Evolutionary conservation across 2,797 vertebrate genomes (phyloP), one percentile per base, ranked within the genome.

Genomic region (Sciurus vulgaris): DNA sequence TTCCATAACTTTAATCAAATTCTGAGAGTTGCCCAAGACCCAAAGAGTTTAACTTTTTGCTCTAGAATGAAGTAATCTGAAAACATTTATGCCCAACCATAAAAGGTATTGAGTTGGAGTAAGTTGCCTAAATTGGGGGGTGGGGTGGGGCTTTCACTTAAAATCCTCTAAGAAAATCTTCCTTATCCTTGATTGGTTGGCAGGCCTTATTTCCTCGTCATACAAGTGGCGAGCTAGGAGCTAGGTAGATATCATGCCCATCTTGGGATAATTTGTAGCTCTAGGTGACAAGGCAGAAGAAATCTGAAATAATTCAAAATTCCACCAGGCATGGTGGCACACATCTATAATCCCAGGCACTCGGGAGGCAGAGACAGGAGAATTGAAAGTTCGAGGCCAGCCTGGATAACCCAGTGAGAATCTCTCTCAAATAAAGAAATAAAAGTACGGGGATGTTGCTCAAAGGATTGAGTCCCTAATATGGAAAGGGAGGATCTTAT

Each of bases 1-100:
- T 77, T 35, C 8, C 7, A 4, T 87, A 65, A n/a, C 49, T 90
- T 73, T 70, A 90, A 51, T 94, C 26, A 77, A 63, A 86, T 88
- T 96, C 38, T 56, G 70, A 73, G 56, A 94, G 44, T 87, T 93
- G 24, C n/a, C 54, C 38, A 77, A 73, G 79, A 81, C 28, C 33
- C 38, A 38, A n/a, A 54, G 74, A 78, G 30, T 47, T 89, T 67
- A 95, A 54, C 51, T 12, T 77, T 77, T 61, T 73, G 22, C 22
- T 78, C 82, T 76, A n/a, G 18, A 89, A 56, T 51, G 61, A 85
- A 89, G 7, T 89, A 61, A 74, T 87, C 77, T 65, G 33, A 89
- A 79, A 87, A 81, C 59, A 90, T 41, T 70, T 89, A 12, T 89
- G 85, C 24, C 49, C 56, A 51, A 49, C 0, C 35, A 88, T 81